Conservation (phyloP, 2,113 vertebrate genomes). For the Lutjanus erythropterus region DNA sequence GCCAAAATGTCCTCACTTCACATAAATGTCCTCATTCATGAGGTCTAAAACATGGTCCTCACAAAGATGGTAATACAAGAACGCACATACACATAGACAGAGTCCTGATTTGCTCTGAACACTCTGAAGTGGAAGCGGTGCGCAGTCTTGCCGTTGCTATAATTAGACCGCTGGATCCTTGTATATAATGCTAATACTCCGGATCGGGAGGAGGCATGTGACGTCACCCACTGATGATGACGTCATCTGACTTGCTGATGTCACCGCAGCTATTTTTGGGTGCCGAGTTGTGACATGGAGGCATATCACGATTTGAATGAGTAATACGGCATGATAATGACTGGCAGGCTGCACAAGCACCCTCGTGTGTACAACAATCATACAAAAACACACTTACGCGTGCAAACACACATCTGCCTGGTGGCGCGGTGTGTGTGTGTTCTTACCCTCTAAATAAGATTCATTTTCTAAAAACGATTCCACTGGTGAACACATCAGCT, state of each 20-base stretch:
- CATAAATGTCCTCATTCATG: background rate
- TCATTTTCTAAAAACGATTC: conserved; percentile 11
- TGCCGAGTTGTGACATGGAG: conserved; percentile 58
- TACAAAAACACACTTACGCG: conserved; percentile 13
- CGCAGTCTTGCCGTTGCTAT: conserved; percentile 52
- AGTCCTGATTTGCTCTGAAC: conserved; percentile 41
- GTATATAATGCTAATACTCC: conserved; percentile 58
- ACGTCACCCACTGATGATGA: conserved; percentile 57
- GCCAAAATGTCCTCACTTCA: background rate
- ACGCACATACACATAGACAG: background rate
- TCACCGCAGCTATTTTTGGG: conserved; percentile 71
- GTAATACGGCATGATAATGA: conserved; percentile 69
- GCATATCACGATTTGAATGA: conserved; percentile 67
- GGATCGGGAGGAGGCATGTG: conserved; percentile 47
- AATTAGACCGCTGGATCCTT: conserved; percentile 60
- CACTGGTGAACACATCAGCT: background rate
- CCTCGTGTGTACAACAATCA: conserved; percentile 2
- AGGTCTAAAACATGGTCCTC: background rate
- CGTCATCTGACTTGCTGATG: conserved; percentile 56
- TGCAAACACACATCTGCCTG: conserved; percentile 16
- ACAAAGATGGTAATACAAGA: conserved; percentile 1
- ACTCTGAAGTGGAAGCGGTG: conserved; percentile 34
- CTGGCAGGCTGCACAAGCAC: conserved; percentile 50
- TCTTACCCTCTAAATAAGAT: conserved; percentile 14
- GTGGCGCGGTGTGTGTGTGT: conserved; percentile 2